Evolutionary conservation across 2,113 vertebrate genomes (phyloP).

Genomic region (Procapra przewalskii): DNA sequence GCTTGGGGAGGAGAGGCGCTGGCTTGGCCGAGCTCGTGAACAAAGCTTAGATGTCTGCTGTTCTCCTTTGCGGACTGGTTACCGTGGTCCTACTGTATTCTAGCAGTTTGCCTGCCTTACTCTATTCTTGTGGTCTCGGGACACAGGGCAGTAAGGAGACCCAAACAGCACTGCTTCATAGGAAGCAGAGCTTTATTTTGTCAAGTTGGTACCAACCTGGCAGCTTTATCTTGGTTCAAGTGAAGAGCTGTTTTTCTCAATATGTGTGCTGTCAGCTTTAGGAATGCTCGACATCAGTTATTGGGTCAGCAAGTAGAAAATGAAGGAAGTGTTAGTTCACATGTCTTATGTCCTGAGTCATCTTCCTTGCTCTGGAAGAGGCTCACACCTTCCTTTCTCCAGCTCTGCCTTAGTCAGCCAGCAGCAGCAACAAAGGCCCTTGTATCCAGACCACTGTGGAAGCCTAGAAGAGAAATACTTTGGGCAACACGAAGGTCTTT

Average conservation of each 20-base stretch:
- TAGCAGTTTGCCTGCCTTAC: not conserved
- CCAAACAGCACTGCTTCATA: not conserved
- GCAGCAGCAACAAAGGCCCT: not conserved
- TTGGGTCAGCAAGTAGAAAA: conserved; percentile 12
- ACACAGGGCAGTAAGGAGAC: not conserved
- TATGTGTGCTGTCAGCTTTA: conserved; percentile 15
- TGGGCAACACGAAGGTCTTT: not conserved
- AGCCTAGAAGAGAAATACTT: not conserved
- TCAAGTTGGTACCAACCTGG: not conserved
- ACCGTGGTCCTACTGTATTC: not conserved
- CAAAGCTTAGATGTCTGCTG: not conserved
- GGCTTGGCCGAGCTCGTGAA: not conserved
- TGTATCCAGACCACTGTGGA: not conserved
- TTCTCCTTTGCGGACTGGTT: not conserved
- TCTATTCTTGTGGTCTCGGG: not conserved
- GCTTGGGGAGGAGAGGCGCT: not conserved
- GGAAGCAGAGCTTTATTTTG: not conserved
- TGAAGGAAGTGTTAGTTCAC: not conserved
- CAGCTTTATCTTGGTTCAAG: not conserved
- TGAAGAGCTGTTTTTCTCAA: not conserved
- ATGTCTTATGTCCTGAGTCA: not conserved
- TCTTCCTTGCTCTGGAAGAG: not conserved
- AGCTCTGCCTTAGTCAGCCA: not conserved
- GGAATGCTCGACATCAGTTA: not conserved
- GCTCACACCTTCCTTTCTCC: not conserved